Evolutionary conservation across 2,888 invertebrate species (phyloP).

Genomic region (Calliopum simillimum): DNA sequence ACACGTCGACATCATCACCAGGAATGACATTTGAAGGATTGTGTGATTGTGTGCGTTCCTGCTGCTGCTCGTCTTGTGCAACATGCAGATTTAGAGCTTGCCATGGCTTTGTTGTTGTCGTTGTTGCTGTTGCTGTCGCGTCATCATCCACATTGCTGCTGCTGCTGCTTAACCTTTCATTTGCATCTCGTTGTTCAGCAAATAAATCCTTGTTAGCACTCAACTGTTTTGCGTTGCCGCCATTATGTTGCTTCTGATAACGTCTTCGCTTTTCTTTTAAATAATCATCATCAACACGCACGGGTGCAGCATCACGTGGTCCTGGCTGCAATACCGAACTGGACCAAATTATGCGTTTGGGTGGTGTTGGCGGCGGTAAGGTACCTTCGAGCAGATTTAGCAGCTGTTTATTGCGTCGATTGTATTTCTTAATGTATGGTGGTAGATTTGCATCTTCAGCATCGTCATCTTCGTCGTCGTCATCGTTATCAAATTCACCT

Average conservation of each 20-base stretch:
- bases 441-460: conserved; percentile 61
- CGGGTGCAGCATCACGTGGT: conserved; percentile 46
- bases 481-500: conserved; percentile 40
- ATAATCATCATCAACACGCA: conserved; percentile 58
- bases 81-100: conserved; percentile 23
- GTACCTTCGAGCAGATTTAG: conserved; percentile 65
- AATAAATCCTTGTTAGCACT: conserved; percentile 57
- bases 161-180: conserved; percentile 30
- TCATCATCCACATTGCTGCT: conserved; percentile 38
- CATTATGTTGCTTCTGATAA: conserved; percentile 48
- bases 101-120: conserved; percentile 28
- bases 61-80: conserved; percentile 25
- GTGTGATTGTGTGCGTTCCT: conserved; percentile 13
- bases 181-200: conserved; percentile 45
- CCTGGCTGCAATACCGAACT: conserved; percentile 56
- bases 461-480: conserved; percentile 47
- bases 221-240: conserved; percentile 30
- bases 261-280: conserved; percentile 58
- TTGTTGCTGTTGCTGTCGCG: conserved; percentile 38
- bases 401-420: conserved; percentile 64
- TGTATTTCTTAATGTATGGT: conserved; percentile 65
- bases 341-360: conserved; percentile 49
- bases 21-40: conserved; percentile 27
- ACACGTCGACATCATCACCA: conserved; percentile 34
- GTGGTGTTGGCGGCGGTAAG: conserved; percentile 53